Evolutionary conservation across 2,797 vertebrate species (phyloP), one percentile per base, ranked within the genome.

Genomic region (Vultur gryphus): DNA sequence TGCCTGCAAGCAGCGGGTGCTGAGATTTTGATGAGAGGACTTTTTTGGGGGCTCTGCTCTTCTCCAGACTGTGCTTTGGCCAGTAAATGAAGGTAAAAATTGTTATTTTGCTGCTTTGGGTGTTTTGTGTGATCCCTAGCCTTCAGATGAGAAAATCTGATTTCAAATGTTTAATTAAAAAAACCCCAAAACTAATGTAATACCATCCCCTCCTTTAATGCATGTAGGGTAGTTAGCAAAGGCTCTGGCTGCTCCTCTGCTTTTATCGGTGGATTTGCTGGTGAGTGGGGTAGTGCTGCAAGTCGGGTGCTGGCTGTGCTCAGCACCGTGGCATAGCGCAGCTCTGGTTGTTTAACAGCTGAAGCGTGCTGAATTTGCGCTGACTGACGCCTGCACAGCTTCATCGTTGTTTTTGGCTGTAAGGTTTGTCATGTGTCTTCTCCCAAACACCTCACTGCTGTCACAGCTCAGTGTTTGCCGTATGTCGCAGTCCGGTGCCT

Each of bases 331-430:
- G 43, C 48, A 14, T 41, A n/a, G 39, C 31, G 2, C 5, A 9
- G 29, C 90, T 52, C 8, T 31, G 25, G 13, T 3, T 41, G n/a
- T 31, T 33, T 13, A 51, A 51, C 48, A 76, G 26, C 54, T 33
- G n/a, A 58, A 69, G 52, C 2, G 0, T 20, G 51, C 54, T 39
- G 31, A 7, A 79, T 65, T 49, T 10, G 1, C 15, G 7, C 0
- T 33, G 85, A 43, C 19, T 0, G 0, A 41, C 0, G 3, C 58
- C 59, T 25, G 48, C 61, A 20, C 0, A 1, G 57, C 73, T 81
- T 83, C 21, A 5, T 31, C 0, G 0, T 25, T 23, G 18, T 37
- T 59, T 77, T 44, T 44, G 51, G 59, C 48, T 43, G 13, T 23
- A 8, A 43, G 6, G 3, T 76, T 66, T 88, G 61, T 33, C 8